Base-by-base conservation (phyloP, 2,113 vertebrate species). In the Strix uralensis region DNA sequence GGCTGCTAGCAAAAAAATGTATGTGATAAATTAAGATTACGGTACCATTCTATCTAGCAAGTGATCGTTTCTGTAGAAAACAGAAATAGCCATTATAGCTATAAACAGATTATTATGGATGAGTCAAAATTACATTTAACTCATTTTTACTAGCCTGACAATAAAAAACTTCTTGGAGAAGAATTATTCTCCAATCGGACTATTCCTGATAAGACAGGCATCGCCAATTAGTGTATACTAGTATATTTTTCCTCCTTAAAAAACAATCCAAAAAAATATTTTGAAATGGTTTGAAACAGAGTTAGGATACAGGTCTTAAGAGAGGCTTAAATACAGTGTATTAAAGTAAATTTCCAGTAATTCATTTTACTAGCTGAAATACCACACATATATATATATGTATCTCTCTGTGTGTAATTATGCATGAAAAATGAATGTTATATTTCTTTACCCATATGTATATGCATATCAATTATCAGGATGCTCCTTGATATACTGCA, bases 1-100 rank as follows among this genome's bases (percentile, higher is more conserved):
- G 19, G 46, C 81, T 73, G 46, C 83, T 69, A 62, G 84, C 47
- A 85, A 96, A 96, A 89, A 91, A 46, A 58, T 36, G 9, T 4
- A 10, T 27, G 40, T 83, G 91, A 96, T 92, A 96, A 96, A 95
- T 95, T 66, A 87, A 73, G 95, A 75, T 93, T 90, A 59, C 0
- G 0, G 86, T 55, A 84, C 72, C 3, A 8, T 29, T 74, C 94
- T 96, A 84, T 86, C 93, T 23, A 52, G 44, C 78, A 77, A 94
- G 81, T 26, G 77, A 94, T 81, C 86, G 75, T 94, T 89, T 87
- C 94, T 49, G 82, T 18, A 88, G 92, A 94, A 97, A 96, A 94
- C 81, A 96, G 95, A 97, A 97, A 93, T 91, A 96, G 95, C 20
- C 66, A 93, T 95, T 79, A 81, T n/a, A 88, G 42, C 85, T 67